Conservation (phyloP, 2,797 vertebrate species). For the Emydoidea blandingii region DNA sequence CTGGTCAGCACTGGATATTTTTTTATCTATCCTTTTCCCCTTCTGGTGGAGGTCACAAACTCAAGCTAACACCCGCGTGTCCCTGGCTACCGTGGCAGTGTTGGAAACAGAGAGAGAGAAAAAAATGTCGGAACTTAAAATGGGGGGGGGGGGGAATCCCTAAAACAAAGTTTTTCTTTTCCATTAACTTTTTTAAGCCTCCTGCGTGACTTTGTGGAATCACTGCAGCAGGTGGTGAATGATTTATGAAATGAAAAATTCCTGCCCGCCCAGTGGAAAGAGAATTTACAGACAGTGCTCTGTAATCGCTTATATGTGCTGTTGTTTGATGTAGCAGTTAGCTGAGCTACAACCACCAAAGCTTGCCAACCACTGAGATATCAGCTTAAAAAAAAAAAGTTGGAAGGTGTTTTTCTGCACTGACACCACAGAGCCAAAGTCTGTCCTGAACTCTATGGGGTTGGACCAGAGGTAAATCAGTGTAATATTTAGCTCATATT, state of each 20-base stretch:
- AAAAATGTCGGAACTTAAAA: neutral
- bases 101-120: neutral
- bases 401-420: neutral
- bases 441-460: neutral
- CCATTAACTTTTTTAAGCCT: neutral
- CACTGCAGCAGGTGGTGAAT: slow-evolving; percentile 28
- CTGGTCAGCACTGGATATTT: neutral
- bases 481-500: neutral
- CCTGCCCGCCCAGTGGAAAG: slow-evolving; percentile 33
- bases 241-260: slow-evolving; percentile 38
- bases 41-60: neutral
- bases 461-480: neutral
- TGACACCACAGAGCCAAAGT: neutral
- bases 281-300: neutral
- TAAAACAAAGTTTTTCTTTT: slow-evolving; percentile 41
- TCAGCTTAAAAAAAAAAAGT: neutral
- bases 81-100: neutral
- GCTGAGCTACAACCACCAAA: slow-evolving; percentile 14
- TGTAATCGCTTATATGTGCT: neutral
- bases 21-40: neutral
- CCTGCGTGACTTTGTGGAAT: slow-evolving; percentile 41
- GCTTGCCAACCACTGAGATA: neutral
- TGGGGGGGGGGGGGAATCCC: neutral
- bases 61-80: neutral
- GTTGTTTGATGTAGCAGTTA: slow-evolving; percentile 32